Evolutionary conservation across 92 coral and sea anemone species (phyloP).

Genomic region (Paragorgia papillata): DNA sequence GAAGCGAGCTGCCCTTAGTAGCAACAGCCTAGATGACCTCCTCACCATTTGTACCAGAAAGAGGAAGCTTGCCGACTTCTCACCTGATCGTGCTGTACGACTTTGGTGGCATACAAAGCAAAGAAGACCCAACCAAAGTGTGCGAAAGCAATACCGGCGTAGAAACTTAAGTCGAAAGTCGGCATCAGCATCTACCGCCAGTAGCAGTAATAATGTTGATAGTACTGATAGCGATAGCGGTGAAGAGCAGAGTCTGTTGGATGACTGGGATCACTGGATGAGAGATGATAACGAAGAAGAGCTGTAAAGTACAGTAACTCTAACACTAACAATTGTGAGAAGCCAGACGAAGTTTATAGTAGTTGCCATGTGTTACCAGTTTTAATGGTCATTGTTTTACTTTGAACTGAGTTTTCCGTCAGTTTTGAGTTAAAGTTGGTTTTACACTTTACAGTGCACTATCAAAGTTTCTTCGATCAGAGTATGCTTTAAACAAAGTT

Average conservation of each 20-base stretch:
- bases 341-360: slow-evolving; percentile 17
- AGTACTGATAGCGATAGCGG: slow-evolving; percentile 32
- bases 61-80: slow-evolving; percentile 53
- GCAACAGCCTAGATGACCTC: slow-evolving; percentile 58
- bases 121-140: slow-evolving; percentile 56
- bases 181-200: slow-evolving; percentile 22
- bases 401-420: slow-evolving; percentile 18
- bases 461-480: too few species aligned
- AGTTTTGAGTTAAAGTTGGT: slow-evolving; percentile 26
- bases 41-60: slow-evolving; percentile 51
- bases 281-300: slow-evolving; percentile 22
- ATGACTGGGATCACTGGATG: slow-evolving; percentile 27
- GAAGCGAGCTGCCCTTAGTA: slow-evolving; percentile 64
- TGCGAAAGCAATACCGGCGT: slow-evolving; percentile 50
- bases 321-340: slow-evolving; percentile 19
- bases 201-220: slow-evolving; percentile 35
- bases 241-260: slow-evolving; percentile 27
- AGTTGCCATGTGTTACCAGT: slow-evolving; percentile 29
- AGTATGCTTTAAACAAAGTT: background rate
- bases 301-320: slow-evolving; percentile 37
- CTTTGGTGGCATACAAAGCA: slow-evolving; percentile 56
- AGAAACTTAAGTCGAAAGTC: slow-evolving; percentile 42
- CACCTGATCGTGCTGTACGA: slow-evolving; percentile 59
- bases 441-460: too few species aligned
- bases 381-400: slow-evolving; percentile 21